A percentile compares a stretch with the other conserved stretches of the same genome.
phyloP scores from a whole-genome alignment of 2,113 vertebrate species.

The Centrocercus urophasianus region DNA sequence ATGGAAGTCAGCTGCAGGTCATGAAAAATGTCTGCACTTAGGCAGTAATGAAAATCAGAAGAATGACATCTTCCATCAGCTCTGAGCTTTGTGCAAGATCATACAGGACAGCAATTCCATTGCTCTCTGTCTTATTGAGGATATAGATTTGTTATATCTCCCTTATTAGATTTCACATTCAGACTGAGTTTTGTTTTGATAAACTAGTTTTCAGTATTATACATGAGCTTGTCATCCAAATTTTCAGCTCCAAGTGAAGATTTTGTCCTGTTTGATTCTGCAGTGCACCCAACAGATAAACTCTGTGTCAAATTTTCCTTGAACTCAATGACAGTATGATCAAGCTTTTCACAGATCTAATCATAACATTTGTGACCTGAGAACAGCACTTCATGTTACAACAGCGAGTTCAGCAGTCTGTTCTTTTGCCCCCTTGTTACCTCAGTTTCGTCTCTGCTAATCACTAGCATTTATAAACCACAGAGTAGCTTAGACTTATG shows the following conservation, averaged over 20 bases:
- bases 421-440: neutral
- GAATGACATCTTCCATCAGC: slow-evolving; percentile 9
- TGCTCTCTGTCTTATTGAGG: neutral
- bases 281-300: neutral
- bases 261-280: neutral
- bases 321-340: neutral
- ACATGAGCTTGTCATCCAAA: neutral
- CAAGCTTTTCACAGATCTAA: neutral
- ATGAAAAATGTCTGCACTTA: slow-evolving; percentile 6
- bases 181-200: neutral
- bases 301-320: neutral
- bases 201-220: neutral
- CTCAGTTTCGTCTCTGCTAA: neutral
- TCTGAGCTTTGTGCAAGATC: neutral
- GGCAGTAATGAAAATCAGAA: neutral
- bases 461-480: neutral
- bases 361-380: neutral
- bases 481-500: neutral
- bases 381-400: neutral
- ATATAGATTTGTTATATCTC: neutral
- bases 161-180: neutral
- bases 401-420: neutral
- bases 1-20: neutral
- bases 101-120: neutral
- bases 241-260: neutral